A percentile compares a stretch with the other conserved stretches of the same genome.
Evolutionary conservation across 2,888 invertebrate genomes (phyloP).

Genomic region (Villa cingulata): DNA sequence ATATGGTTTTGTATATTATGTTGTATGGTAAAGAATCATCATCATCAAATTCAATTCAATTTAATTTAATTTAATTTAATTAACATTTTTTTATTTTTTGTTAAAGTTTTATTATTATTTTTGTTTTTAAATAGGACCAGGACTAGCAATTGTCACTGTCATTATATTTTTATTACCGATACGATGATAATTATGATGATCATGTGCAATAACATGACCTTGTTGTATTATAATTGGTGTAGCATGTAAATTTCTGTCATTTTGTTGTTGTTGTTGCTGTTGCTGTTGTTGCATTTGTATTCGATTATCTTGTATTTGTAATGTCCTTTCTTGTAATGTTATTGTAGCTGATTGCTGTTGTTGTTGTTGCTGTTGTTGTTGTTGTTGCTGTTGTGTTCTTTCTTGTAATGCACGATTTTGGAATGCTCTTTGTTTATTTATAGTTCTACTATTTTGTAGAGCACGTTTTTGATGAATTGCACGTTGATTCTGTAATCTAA

Average conservation of each 20-base stretch:
- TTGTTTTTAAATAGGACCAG: conserved; percentile 12
- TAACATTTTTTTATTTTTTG: background rate
- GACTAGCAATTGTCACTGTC: conserved; percentile 15
- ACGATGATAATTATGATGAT: conserved; percentile 1
- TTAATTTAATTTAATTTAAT: no score
- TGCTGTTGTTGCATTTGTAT: conserved; percentile 6
- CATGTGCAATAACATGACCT: conserved; percentile 16
- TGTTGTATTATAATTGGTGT: conserved; percentile 16
- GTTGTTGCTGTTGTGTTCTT: conserved; percentile 10
- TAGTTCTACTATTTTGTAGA: conserved; percentile 16
- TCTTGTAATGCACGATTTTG: conserved; percentile 14
- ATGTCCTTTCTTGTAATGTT: conserved; percentile 11
- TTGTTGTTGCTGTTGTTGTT: conserved; percentile 8
- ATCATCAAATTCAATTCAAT: no score
- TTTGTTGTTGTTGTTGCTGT: conserved; percentile 12
- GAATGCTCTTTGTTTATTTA: conserved; percentile 17
- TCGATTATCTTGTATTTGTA: conserved; percentile 9
- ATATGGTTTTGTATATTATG: no score
- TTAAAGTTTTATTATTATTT: background rate
- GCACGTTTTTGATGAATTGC: conserved; percentile 16
- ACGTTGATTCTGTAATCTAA: conserved; percentile 15
- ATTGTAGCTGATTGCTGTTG: conserved; percentile 11
- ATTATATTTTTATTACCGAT: conserved; percentile 17
- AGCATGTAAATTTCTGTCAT: conserved; percentile 16
- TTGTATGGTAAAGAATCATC: no score